Conservation (phyloP, 2,797 vertebrate species). For the Halcyon smyrnensis region DNA sequence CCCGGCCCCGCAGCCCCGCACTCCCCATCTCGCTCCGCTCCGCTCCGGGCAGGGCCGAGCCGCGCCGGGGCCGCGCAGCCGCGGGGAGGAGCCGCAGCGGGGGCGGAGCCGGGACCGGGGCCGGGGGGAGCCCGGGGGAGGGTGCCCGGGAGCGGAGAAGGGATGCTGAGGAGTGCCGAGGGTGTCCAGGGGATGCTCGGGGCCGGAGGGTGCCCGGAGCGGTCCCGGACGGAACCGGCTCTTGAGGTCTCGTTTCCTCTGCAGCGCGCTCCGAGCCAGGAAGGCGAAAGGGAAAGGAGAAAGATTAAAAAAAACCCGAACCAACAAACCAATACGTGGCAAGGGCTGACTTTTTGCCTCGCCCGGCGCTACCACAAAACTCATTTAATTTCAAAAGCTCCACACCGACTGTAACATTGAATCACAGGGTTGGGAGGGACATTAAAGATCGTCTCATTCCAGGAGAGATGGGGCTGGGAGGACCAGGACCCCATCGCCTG, state of each 20-base stretch:
- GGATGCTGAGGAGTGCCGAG: not conserved
- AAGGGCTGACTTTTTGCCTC: not conserved
- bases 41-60: not conserved
- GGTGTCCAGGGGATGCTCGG: no score
- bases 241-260: not conserved
- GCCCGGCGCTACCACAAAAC: not conserved
- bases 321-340: not conserved
- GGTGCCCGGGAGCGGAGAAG: no score
- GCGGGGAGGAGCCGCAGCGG: not conserved
- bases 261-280: not conserved
- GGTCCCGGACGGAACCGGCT: not conserved
- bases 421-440: not conserved
- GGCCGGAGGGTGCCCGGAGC: no score
- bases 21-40: constrained; percentile 33
- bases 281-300: not conserved
- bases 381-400: no score
- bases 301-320: not conserved
- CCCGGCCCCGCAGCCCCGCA: not conserved
- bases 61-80: not conserved
- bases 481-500: no score
- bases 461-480: no score
- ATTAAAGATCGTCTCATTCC: not conserved
- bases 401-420: not conserved
- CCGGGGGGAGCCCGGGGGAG: not conserved
- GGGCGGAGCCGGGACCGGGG: not conserved